Evolutionary conservation across 2,888 invertebrate species (phyloP).

Genomic region (Dioctria rufipes): DNA sequence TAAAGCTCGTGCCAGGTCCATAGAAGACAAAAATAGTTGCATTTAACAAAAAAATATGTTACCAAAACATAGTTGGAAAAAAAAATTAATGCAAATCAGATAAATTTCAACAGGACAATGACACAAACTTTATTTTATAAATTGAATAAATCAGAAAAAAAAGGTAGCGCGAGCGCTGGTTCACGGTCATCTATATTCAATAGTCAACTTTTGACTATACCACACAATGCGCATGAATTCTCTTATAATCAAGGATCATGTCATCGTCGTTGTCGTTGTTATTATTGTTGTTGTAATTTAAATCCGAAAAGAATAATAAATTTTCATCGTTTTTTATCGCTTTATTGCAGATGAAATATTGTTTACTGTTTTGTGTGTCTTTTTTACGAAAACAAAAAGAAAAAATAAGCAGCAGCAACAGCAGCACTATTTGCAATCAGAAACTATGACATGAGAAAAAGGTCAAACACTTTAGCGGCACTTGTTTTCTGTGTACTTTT

Average conservation of each 20-base stretch:
- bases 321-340: not conserved
- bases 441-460: conserved; percentile 56
- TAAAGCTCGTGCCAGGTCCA: too few species aligned
- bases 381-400: conserved; percentile 19
- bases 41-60: conserved; percentile 1
- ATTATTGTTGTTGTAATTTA: not conserved
- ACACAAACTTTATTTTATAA: not conserved
- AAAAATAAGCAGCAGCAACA: too few species aligned
- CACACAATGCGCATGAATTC: conserved; percentile 28
- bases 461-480: conserved; percentile 57
- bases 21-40: not conserved
- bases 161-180: not conserved
- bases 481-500: conserved; percentile 46
- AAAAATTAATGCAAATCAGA: too few species aligned
- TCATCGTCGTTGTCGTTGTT: not conserved
- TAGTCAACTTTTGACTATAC: not conserved
- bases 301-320: conserved; percentile 18
- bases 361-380: conserved; percentile 19
- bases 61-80: too few species aligned
- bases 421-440: not conserved
- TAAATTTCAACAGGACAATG: not conserved
- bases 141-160: too few species aligned
- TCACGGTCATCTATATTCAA: conserved; percentile 12
- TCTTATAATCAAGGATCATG: conserved; percentile 32
- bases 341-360: conserved; percentile 28